Conservation (phyloP, 2,797 vertebrate genomes). For the Dermochelys coriacea region DNA sequence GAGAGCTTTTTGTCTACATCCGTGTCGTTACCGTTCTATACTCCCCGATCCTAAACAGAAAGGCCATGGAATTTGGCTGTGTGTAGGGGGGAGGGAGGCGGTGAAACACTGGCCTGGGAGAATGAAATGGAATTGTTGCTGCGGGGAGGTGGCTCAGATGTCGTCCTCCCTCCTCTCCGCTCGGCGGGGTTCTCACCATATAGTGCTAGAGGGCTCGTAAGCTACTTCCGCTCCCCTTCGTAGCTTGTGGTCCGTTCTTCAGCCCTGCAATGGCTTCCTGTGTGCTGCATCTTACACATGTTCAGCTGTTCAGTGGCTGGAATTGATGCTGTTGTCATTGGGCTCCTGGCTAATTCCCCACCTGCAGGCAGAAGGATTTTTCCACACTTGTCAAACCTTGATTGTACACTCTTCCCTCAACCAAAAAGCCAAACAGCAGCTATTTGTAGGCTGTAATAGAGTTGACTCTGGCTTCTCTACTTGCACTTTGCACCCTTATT, state of each 20-base stretch:
- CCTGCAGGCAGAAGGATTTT: conserved; percentile 19
- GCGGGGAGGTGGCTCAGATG: not conserved
- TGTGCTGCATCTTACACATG: not conserved
- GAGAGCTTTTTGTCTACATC: not conserved
- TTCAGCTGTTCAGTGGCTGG: rapidly evolving
- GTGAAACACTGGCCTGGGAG: not conserved
- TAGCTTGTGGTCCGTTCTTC: not conserved
- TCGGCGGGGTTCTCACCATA: not conserved
- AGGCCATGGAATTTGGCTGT: not conserved
- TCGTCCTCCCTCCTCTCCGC: not conserved
- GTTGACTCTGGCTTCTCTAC: conserved; percentile 22
- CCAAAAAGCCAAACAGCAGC: not conserved
- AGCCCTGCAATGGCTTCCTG: no score
- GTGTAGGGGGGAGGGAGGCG: not conserved
- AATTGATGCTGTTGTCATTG: not conserved
- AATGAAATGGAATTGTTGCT: not conserved
- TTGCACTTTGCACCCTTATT: conserved; percentile 9
- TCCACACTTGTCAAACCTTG: conserved; percentile 16
- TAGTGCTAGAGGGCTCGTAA: not conserved
- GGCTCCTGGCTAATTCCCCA: not conserved
- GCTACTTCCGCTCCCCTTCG: no score
- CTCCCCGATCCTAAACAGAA: not conserved
- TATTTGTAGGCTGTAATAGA: conserved; percentile 18
- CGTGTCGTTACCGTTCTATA: not conserved
- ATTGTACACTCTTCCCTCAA: conserved; percentile 14